Evolutionary conservation across 2,888 invertebrate genomes (phyloP).

Genomic region (Desoria tigrina): DNA sequence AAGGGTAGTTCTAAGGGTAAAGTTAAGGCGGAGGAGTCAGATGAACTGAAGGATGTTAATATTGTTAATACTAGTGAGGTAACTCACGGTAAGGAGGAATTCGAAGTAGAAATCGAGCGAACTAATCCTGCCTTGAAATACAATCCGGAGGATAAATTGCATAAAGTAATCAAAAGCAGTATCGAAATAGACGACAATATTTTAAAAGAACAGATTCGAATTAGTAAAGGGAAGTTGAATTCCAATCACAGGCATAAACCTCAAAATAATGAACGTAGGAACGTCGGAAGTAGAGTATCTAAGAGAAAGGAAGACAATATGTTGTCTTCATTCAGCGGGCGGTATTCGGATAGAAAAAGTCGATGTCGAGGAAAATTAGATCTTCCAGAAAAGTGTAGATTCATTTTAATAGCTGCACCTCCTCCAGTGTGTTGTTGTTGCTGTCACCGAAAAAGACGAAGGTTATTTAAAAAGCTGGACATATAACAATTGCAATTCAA

Average conservation of each 20-base stretch:
- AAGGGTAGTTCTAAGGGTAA: constrained; percentile 10
- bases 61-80: constrained; percentile 11
- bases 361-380: background rate
- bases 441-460: constrained; percentile 39
- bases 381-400: constrained; percentile 23
- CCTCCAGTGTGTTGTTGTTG: constrained; percentile 45
- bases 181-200: constrained; percentile 20
- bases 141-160: constrained; percentile 7
- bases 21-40: constrained; percentile 8
- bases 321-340: too few species aligned
- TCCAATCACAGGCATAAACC: too few species aligned
- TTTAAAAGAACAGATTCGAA: constrained; percentile 5
- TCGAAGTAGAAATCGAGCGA: constrained; percentile 6
- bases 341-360: too few species aligned
- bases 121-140: background rate
- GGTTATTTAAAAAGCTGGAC: constrained; percentile 26
- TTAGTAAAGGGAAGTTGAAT: background rate
- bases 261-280: too few species aligned
- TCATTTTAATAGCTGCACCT: constrained; percentile 47
- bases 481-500: too few species aligned
- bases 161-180: constrained; percentile 19
- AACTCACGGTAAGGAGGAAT: constrained; percentile 23
- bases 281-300: too few species aligned
- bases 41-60: constrained; percentile 12
- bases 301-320: too few species aligned